Percentiles rank a stretch among this genome's conserved stretches.
These are phyloP conservation scores for Hippopotamus amphibius DNA, from an alignment of 2,113 vertebrate species.

Conservation along the genomic window DNA sequence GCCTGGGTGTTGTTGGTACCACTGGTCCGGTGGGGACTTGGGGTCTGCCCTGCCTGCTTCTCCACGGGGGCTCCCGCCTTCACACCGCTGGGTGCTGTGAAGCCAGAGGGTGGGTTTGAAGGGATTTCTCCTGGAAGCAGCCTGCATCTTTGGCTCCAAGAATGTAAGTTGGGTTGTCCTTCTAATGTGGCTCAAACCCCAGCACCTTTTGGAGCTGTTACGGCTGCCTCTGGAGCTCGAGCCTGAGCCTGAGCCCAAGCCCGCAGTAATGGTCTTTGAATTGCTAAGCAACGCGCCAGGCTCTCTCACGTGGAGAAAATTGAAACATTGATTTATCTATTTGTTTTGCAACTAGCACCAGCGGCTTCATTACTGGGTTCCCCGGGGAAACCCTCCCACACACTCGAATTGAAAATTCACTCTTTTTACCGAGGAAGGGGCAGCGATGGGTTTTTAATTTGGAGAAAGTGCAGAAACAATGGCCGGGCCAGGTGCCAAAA, in stretches of 20 bases:
- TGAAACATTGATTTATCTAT: constrained; percentile 90
- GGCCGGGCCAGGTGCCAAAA: not conserved
- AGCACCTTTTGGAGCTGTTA: not conserved
- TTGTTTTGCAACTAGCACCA: constrained; percentile 86
- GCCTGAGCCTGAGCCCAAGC: not conserved
- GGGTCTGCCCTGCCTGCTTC: not conserved
- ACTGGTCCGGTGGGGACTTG: not conserved
- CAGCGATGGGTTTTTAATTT: constrained; percentile 56
- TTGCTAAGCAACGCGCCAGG: constrained; percentile 83
- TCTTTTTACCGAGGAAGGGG: constrained; percentile 74
- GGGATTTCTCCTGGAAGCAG: not conserved
- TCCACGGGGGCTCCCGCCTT: fast-evolving
- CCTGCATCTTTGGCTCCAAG: not conserved
- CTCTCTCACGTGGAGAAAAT: constrained; percentile 85
- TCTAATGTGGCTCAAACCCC: not conserved
- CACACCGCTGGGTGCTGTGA: not conserved
- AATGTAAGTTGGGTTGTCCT: not conserved
- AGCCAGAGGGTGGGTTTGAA: not conserved
- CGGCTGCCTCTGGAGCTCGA: not conserved
- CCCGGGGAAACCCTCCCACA: constrained; percentile 77
- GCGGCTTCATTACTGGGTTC: constrained; percentile 80
- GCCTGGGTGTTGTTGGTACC: too few relatives aligned
- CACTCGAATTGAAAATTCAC: constrained; percentile 79
- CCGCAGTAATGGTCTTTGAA: constrained; percentile 68
- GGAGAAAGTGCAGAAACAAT: constrained; percentile 26